Evolutionary conservation across 2,113 vertebrate species (phyloP).

Genomic region (Eupsittula cactorum): DNA sequence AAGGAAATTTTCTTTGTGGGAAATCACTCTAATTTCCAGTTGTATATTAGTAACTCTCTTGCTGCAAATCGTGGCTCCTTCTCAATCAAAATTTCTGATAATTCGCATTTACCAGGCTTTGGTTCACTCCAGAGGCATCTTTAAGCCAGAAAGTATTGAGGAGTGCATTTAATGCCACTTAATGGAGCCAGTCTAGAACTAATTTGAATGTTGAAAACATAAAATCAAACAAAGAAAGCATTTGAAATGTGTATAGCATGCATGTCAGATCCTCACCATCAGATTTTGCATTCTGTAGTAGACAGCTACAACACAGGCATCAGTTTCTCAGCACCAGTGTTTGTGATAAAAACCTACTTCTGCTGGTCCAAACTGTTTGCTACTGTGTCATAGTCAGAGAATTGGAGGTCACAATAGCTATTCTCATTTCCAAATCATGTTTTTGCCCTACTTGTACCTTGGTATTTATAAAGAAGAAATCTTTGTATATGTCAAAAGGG

Average conservation of each 20-base stretch:
- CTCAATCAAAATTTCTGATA: not conserved
- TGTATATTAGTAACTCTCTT: not conserved
- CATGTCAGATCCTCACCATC: not conserved
- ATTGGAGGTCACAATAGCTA: not conserved
- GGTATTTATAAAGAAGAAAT: not conserved
- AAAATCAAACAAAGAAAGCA: not conserved
- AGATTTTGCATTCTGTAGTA: not conserved
- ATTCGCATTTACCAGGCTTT: not conserved
- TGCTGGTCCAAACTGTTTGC: not conserved
- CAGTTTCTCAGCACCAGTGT: not conserved
- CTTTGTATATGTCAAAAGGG: not conserved
- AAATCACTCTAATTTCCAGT: not conserved
- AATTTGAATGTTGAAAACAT: not conserved
- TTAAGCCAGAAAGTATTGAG: not conserved
- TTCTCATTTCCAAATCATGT: not conserved
- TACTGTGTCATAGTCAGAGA: not conserved
- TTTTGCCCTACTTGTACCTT: not conserved
- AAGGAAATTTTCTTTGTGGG: not conserved
- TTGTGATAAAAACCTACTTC: not conserved
- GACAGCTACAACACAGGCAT: not conserved
- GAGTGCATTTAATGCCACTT: not conserved
- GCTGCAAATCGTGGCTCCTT: not conserved
- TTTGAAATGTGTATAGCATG: not conserved
- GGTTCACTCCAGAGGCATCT: not conserved
- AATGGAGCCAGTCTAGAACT: not conserved